A percentile compares a stretch with the other conserved stretches of the same genome.
Evolutionary conservation across 30 jellyfish, hydroid and myxozoan genomes (phyloP).

Genomic region (Aurelia sp.): DNA sequence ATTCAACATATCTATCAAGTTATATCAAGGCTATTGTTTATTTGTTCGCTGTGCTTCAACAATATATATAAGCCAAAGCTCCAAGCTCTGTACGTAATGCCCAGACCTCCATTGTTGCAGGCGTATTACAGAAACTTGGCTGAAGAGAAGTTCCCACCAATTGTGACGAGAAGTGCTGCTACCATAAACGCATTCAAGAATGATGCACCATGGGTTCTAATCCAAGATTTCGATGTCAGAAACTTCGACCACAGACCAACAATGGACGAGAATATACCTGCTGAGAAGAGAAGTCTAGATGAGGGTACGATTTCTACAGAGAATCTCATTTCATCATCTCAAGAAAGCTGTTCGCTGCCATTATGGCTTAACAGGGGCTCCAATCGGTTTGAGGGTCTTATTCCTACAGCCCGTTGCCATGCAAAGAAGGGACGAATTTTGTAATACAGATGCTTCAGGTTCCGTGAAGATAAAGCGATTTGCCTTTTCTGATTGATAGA

Average conservation of each 20-base stretch:
- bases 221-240: conserved; percentile 44
- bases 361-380: not conserved
- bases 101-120: not conserved
- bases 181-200: conserved; percentile 50
- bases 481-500: too few relatives aligned
- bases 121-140: conserved; percentile 38
- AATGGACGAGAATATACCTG: conserved; percentile 43
- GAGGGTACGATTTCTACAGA: conserved; percentile 13
- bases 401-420: too few relatives aligned
- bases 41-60: too few relatives aligned
- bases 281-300: conserved; percentile 61
- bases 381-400: too few relatives aligned
- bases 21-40: too few relatives aligned
- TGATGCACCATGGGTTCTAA: conserved; percentile 74
- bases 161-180: conserved; percentile 68
- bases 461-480: too few relatives aligned
- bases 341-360: not conserved
- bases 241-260: conserved; percentile 57
- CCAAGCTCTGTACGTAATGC: too few relatives aligned
- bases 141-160: conserved; percentile 61
- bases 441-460: too few relatives aligned
- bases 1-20: too few relatives aligned
- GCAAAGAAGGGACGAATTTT: too few relatives aligned
- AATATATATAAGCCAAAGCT: too few relatives aligned
- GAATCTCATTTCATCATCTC: not conserved